Conservation (phyloP, 2,888 invertebrate species). For the Macroteleia sp. region DNA sequence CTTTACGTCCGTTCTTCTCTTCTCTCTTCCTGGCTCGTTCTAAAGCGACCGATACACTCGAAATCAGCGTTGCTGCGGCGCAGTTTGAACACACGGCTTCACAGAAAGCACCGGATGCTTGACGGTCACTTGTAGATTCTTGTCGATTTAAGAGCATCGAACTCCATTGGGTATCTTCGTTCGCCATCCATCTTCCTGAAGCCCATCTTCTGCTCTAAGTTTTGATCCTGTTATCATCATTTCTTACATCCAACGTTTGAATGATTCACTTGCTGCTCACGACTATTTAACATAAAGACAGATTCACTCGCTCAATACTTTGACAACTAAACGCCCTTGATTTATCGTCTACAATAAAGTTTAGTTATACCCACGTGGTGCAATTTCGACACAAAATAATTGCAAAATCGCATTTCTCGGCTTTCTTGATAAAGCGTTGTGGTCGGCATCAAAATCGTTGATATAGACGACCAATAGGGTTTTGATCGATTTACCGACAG, state of each 20-base stretch:
- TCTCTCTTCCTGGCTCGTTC: slow-evolving; percentile 17
- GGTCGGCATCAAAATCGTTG: slow-evolving; percentile 43
- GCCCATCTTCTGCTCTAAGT: slow-evolving; percentile 33
- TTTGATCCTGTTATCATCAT: slow-evolving; percentile 47
- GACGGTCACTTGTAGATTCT: slow-evolving; percentile 73
- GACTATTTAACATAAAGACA: slow-evolving; percentile 32
- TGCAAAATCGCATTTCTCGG: too few species aligned
- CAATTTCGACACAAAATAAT: background rate
- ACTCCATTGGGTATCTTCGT: slow-evolving; percentile 60
- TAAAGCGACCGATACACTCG: slow-evolving; percentile 49
- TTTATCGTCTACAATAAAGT: slow-evolving; percentile 16
- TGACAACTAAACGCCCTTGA: background rate
- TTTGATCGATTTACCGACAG: slow-evolving; percentile 47
- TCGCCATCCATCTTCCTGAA: slow-evolving; percentile 53
- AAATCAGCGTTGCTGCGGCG: slow-evolving; percentile 40
- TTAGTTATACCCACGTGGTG: slow-evolving; percentile 7
- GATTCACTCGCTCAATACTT: background rate
- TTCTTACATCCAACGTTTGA: slow-evolving; percentile 37
- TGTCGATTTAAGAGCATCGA: slow-evolving; percentile 67
- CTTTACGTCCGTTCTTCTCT: too few species aligned
- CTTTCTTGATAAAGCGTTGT: background rate
- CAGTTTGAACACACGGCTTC: slow-evolving; percentile 49
- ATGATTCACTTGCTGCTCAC: slow-evolving; percentile 34
- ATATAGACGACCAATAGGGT: slow-evolving; percentile 44
- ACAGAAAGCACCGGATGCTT: slow-evolving; percentile 68